Base-by-base conservation (phyloP, 2,888 invertebrate genomes). In the Spodoptera picta region DNA sequence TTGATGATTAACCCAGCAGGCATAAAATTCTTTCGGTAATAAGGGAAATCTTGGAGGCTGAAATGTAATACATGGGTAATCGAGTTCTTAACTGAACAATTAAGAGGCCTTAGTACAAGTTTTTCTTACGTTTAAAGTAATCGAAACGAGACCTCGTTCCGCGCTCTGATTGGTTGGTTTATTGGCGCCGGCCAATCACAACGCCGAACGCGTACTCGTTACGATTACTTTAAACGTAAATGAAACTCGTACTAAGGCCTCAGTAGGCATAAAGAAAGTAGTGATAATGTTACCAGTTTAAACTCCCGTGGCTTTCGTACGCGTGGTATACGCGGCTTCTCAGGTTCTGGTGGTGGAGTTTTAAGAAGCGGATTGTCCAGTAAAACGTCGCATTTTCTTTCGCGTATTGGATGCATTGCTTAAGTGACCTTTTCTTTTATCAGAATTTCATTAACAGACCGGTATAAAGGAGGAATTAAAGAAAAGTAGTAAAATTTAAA, bases 41-140 rank as follows among this genome's bases (percentile, higher is more conserved):
- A 94, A 75, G 1, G 89, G 83, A 81, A 93, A 94, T 80, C 87
- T 87, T 64, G 92, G 90, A 3, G 92, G 90, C 94, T 94, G 84
- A 67, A 86, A 88, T 59, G 49, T 58, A 70, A 73, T 51, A 46
- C 9, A 48, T 59, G n/a, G 19, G 23, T 27, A 4, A 5, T 10
- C 46, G 49, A 27, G 55, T 6, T 49, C 7, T 14, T 6, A 24
- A 42, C 9, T 23, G 14, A 19, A 53, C 6, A 11, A 46, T 3
- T 51, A 46, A n/a, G n/a, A n/a, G n/a, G n/a, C n/a, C n/a, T n/a
- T n/a, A n/a, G n/a, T n/a, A n/a, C n/a, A n/a, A n/a, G n/a, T n/a
- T n/a, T n/a, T n/a, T n/a, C n/a, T n/a, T n/a, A n/a, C n/a, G n/a
- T n/a, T n/a, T n/a, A n/a, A n/a, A n/a, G n/a, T n/a, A n/a, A n/a